A percentile compares a stretch with the other conserved stretches of the same genome.
Conservation (phyloP, 2,797 vertebrate genomes). For the Acanthurus tractus region DNA sequence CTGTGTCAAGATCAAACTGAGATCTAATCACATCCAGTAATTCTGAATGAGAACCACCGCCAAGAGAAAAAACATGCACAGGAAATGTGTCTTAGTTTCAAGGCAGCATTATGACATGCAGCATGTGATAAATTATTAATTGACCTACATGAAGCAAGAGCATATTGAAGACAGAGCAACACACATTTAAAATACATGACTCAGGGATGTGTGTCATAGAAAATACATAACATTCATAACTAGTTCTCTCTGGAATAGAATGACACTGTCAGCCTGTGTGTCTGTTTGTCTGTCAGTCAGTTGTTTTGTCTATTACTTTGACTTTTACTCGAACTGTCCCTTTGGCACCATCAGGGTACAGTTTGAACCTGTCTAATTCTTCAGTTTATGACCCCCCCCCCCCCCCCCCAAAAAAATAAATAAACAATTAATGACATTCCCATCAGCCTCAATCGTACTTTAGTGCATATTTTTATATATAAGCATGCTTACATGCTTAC, state of each 20-base stretch:
- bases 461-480: background rate
- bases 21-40: background rate
- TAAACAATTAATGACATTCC: background rate
- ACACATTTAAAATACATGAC: slow-evolving; percentile 27
- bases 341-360: background rate
- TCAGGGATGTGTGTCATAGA: slow-evolving; percentile 7
- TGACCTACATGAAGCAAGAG: slow-evolving; percentile 19
- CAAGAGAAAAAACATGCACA: background rate
- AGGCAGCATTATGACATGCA: slow-evolving; percentile 6
- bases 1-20: slow-evolving; percentile 1
- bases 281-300: too few relatives aligned
- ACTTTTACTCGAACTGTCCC: background rate
- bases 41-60: background rate
- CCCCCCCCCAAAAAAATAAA: background rate
- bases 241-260: background rate
- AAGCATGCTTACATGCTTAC: background rate
- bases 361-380: background rate
- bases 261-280: too few relatives aligned
- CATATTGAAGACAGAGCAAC: background rate
- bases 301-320: too few relatives aligned
- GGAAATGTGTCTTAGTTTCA: background rate
- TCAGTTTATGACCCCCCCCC: background rate
- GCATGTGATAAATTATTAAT: slow-evolving; percentile 41
- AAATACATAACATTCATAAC: slow-evolving; percentile 3
- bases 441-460: background rate